Percentiles rank a stretch among this genome's conserved stretches.
phyloP scores from a whole-genome alignment of 2,797 vertebrate genomes.

The Coregonus suidteri region DNA sequence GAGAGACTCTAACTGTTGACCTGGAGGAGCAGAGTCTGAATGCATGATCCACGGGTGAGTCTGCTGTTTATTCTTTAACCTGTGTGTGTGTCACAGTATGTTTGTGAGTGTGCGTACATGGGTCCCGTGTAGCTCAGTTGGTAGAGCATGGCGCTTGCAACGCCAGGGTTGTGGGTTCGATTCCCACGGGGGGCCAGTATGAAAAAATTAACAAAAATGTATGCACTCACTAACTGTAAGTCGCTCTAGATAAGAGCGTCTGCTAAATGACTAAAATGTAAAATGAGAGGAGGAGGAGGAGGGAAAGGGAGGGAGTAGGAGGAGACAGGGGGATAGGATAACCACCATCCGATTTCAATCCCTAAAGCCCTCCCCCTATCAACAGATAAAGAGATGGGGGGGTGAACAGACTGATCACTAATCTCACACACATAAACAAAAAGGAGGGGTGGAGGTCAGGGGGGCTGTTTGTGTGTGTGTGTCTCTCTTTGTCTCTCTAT shows the following conservation, averaged over 20 bases:
- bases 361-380: slow-evolving; percentile 3
- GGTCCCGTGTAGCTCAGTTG: no score
- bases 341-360: slow-evolving; percentile 18
- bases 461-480: not conserved
- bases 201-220: no score
- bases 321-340: not conserved
- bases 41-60: not conserved
- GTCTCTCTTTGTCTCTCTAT: no score
- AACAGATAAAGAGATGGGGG: slow-evolving; percentile 15
- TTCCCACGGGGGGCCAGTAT: no score
- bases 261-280: no score
- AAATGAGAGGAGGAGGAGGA: not conserved
- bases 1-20: not conserved
- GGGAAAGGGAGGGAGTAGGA: not conserved
- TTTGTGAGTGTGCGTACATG: no score
- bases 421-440: slow-evolving; percentile 21
- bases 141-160: no score
- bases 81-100: no score
- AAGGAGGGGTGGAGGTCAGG: not conserved
- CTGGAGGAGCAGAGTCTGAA: not conserved
- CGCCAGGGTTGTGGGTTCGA: no score
- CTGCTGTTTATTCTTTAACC: not conserved
- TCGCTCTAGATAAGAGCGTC: no score
- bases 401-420: slow-evolving; percentile 14
- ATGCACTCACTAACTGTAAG: no score